Base-by-base conservation (phyloP, 2,113 vertebrate species). In the Grammomys surdaster region DNA sequence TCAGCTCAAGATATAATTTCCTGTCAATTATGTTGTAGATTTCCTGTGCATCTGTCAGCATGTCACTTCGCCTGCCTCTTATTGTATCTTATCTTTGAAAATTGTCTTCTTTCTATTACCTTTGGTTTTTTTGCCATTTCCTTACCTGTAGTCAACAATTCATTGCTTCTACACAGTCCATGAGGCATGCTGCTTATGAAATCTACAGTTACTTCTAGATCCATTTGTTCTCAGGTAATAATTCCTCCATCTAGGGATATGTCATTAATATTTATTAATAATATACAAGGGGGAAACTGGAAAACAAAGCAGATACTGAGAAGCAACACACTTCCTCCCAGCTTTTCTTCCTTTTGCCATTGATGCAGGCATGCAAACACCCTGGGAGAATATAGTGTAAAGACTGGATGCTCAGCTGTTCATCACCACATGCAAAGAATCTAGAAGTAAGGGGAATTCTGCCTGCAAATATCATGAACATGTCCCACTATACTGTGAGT, bases 11-110 rank as follows among this genome's bases (percentile, higher is more conserved):
- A 89, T 97, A 97, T 98, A 98, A 98, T 97, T 95, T 96, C 89
- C 95, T 98, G 97, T 98, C 98, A 98, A 98, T 98, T 98, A 97
- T 92, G 97, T 88, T 98, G 96, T 96, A 98, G 98, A 97, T 97
- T 67, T 97, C 96, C 97, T 72, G 77, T 86, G 92, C 92, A 93
- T 98, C 97, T 96, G 94, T 98, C 97, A 97, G 93, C 90, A 89
- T 89, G 78, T 95, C 84, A 98, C 92, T 96, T 98, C 97, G 28
- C 75, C 36, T 90, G 96, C 46, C 95, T 98, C 95, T 93, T 97
- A 91, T 98, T 96, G 67, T 95, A 89, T 89, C 90, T 97, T 72
- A 20, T 87, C 75, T 60, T 33, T 56, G 94, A 65, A 93, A 94
- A 76, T 97, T 91, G 96, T 89, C 72, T 97, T 96, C 93, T 88